A percentile compares a stretch with the other conserved stretches of the same genome.
Evolutionary conservation across 2,888 invertebrate genomes (phyloP).

Genomic region (Drosophila melanosoma): DNA sequence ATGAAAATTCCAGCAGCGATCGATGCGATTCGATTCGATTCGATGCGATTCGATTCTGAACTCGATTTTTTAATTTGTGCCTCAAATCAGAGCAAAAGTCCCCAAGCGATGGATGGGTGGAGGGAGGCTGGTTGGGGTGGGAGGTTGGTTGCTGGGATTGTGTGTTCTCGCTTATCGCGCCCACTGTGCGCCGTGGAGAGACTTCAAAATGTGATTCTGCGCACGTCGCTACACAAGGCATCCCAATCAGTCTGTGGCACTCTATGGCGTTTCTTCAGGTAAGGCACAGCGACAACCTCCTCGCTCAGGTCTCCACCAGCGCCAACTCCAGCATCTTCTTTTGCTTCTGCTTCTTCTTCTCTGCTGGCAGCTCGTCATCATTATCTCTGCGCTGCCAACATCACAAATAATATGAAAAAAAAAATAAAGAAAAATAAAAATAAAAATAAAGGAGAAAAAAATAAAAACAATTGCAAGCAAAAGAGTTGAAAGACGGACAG

Average conservation of each 20-base stretch:
- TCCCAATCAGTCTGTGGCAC: slow-evolving; percentile 81
- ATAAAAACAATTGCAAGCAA: slow-evolving; percentile 41
- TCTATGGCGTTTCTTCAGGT: slow-evolving; percentile 71
- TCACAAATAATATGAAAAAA: slow-evolving; percentile 78
- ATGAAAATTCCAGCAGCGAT: slow-evolving; percentile 70
- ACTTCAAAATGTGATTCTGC: slow-evolving; percentile 76
- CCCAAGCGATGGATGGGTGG: no score
- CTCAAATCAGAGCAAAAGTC: slow-evolving; percentile 70
- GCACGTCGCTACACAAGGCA: slow-evolving; percentile 80
- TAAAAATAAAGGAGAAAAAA: slow-evolving; percentile 31
- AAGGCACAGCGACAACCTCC: slow-evolving; percentile 55
- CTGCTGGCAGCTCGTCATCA: slow-evolving; percentile 77
- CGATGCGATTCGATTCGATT: slow-evolving; percentile 50
- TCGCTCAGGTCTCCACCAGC: background rate
- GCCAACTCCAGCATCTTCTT: background rate
- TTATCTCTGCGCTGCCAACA: slow-evolving; percentile 78
- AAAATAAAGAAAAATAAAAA: slow-evolving; percentile 23
- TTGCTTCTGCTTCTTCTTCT: slow-evolving; percentile 8
- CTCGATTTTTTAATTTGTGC: slow-evolving; percentile 67
- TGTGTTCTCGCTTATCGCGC: slow-evolving; percentile 71
- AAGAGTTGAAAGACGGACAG: slow-evolving; percentile 20
- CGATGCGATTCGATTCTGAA: slow-evolving; percentile 42
- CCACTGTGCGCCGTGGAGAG: slow-evolving; percentile 68
- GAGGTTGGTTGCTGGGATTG: background rate
- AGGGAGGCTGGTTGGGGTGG: background rate